A percentile compares a stretch with the other conserved stretches of the same genome.
Conservation (phyloP, 2,113 vertebrate species). For the Morone saxatilis region DNA sequence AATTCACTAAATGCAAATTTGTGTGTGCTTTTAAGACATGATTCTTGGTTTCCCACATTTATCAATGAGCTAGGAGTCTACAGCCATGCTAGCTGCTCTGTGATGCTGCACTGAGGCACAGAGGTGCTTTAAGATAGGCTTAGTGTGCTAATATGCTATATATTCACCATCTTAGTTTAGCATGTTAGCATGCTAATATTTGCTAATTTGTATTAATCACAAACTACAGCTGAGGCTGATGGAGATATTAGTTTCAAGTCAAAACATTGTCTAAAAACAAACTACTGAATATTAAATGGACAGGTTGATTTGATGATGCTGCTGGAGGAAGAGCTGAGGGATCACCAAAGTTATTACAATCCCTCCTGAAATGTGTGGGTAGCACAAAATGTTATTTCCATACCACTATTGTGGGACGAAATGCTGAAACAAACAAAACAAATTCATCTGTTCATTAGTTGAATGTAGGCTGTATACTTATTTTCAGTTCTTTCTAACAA, state of each 20-base stretch:
- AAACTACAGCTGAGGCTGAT: too few relatives aligned
- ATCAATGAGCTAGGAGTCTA: not conserved
- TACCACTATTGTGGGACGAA: not conserved
- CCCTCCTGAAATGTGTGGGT: not conserved
- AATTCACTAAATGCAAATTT: not conserved
- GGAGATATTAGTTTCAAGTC: too few relatives aligned
- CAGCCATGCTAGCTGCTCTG: too few relatives aligned
- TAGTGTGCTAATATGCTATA: not conserved
- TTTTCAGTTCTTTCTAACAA: too few relatives aligned
- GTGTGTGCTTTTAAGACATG: not conserved
- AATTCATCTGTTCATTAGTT: not conserved
- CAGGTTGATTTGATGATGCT: too few relatives aligned
- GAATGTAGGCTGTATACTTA: too few relatives aligned
- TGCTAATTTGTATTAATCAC: too few relatives aligned
- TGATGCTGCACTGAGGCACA: not conserved
- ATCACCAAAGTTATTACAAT: not conserved
- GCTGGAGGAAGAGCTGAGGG: too few relatives aligned
- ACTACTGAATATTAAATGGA: too few relatives aligned
- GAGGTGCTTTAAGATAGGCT: not conserved
- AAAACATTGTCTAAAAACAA: too few relatives aligned
- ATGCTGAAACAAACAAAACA: not conserved
- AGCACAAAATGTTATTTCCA: not conserved
- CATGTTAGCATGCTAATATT: too few relatives aligned
- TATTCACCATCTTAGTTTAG: too few relatives aligned
- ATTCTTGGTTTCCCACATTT: not conserved